Evolutionary conservation across 92 coral and sea anemone species (phyloP), one percentile per base, ranked within the genome.

Genomic region (Desmophyllum pertusum): DNA sequence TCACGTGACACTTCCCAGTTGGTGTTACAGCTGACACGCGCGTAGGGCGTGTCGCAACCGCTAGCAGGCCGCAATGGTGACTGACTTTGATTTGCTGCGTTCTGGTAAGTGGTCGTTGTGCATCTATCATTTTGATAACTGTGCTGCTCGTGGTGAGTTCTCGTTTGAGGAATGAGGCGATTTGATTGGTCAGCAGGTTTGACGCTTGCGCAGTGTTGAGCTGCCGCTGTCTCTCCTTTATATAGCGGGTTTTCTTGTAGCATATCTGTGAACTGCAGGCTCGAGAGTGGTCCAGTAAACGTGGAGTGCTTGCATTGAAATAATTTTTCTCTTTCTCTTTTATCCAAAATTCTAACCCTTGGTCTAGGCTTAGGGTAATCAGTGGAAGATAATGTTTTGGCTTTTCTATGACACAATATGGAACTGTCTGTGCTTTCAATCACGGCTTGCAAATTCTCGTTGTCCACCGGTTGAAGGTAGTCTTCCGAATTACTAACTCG

Each of bases 1-100:
- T 71, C 71, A 25, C 45, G 43, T 25, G 78, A 42, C 41, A 82
- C 36, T 42, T 82, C 86, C 78, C 72, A 82, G 79, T 72, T 73
- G 29, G 51, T 43, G 50, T 69, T 81, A 27, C 67, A 31, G 19
- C 31, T 4, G 23, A 70, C 77, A 0, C 35, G 9, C 17, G 46
- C 14, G 64, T 81, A 81, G 1, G 75, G 75, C 11, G 85, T 46
- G 18, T 50, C 55, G 1, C 55, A 15, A 6, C 13, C 18, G 55
- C 48, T 48, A 9, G 7, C 10, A 9, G 81, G 50, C 29, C 55
- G 50, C 17, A 23, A 1, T 8, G n/a, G 23, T 6, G 38, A 73
- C 59, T 39, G 10, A 61, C 59, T 25, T 45, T 43, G 77, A 15
- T 41, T 14, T 25, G 59, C 17, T 50, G 63, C 25, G 14, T 50